Evolutionary conservation across 2,797 vertebrate genomes (phyloP).

Genomic region (Arnoldichthys spilopterus): DNA sequence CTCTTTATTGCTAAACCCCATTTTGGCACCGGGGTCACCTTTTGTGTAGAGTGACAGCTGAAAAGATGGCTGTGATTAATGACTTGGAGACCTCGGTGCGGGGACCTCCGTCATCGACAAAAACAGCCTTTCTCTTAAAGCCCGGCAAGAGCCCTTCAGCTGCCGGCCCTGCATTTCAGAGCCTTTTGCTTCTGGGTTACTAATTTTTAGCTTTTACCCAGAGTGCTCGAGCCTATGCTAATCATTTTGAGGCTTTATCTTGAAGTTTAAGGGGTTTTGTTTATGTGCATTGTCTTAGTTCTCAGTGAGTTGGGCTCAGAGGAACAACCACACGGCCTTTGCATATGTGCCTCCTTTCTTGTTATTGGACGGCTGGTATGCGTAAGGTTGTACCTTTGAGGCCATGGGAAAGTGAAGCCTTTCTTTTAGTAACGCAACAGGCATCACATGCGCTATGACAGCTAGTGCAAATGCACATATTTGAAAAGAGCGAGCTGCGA

Average conservation of each 20-base stretch:
- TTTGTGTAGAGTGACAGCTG: slow-evolving; percentile 88
- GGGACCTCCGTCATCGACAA: slow-evolving; percentile 68
- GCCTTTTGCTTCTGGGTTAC: slow-evolving; percentile 66
- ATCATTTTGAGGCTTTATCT: slow-evolving; percentile 67
- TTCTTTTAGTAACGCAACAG: slow-evolving; percentile 62
- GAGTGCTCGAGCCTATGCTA: slow-evolving; percentile 72
- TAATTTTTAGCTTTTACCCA: slow-evolving; percentile 66
- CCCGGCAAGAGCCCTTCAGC: slow-evolving; percentile 74
- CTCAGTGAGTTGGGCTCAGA: slow-evolving; percentile 68
- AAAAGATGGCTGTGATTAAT: slow-evolving; percentile 91
- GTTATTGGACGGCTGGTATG: slow-evolving; percentile 76
- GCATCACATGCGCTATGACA: slow-evolving; percentile 67
- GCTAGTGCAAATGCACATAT: slow-evolving; percentile 60
- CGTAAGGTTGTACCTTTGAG: slow-evolving; percentile 71
- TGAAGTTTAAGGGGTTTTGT: slow-evolving; percentile 68
- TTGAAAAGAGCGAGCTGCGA: slow-evolving; percentile 45
- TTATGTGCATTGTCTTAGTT: slow-evolving; percentile 77
- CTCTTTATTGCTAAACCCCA: slow-evolving; percentile 71
- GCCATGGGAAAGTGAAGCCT: slow-evolving; percentile 80
- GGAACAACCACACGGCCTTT: slow-evolving; percentile 64
- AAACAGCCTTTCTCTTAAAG: slow-evolving; percentile 64
- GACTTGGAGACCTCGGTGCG: slow-evolving; percentile 81
- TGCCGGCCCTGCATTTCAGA: slow-evolving; percentile 67
- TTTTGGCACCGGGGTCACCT: slow-evolving; percentile 81
- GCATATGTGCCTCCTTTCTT: slow-evolving; percentile 68